These are phyloP conservation scores for Batillaria attramentaria DNA, from an alignment of 1,140 invertebrate species.

Conservation along the genomic window DNA sequence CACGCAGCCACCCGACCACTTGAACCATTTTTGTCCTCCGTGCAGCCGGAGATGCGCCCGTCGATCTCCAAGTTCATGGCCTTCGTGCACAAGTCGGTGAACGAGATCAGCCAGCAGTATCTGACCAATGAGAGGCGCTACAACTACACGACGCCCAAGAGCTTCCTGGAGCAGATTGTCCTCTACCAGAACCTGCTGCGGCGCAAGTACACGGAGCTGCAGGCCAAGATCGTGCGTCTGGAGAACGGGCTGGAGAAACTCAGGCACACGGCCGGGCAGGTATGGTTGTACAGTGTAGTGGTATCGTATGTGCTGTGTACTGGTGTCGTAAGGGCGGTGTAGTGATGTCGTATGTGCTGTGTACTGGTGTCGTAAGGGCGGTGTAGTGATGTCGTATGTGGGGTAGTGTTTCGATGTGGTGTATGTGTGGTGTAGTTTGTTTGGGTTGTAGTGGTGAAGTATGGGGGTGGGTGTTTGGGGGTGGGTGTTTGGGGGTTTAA, in stretches of 20 bases:
- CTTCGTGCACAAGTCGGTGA: constrained; percentile 93
- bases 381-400: no score
- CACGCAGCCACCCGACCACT: no score
- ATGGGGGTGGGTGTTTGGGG: no score
- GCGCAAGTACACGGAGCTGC: constrained; percentile 86
- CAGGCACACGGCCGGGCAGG: constrained; percentile 83
- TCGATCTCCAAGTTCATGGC: constrained; percentile 92
- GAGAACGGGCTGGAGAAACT: constrained; percentile 96
- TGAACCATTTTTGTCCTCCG: constrained; percentile 19
- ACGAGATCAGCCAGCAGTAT: constrained; percentile 88
- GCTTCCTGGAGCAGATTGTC: constrained; percentile 95
- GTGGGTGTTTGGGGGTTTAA: no score
- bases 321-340: background rate
- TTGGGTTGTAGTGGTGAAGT: no score
- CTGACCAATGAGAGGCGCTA: constrained; percentile 91
- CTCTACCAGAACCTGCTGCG: constrained; percentile 90
- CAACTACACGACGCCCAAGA: constrained; percentile 98
- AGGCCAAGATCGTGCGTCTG: constrained; percentile 86
- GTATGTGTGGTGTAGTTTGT: no score
- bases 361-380: background rate
- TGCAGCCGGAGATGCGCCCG: constrained; percentile 59
- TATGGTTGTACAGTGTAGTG: constrained; percentile 65
- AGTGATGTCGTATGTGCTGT: background rate
- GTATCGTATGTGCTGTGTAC: background rate
- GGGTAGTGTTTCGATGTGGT: no score